phyloP scores from a whole-genome alignment of 2,113 vertebrate genomes.

The Ondatra zibethicus region DNA sequence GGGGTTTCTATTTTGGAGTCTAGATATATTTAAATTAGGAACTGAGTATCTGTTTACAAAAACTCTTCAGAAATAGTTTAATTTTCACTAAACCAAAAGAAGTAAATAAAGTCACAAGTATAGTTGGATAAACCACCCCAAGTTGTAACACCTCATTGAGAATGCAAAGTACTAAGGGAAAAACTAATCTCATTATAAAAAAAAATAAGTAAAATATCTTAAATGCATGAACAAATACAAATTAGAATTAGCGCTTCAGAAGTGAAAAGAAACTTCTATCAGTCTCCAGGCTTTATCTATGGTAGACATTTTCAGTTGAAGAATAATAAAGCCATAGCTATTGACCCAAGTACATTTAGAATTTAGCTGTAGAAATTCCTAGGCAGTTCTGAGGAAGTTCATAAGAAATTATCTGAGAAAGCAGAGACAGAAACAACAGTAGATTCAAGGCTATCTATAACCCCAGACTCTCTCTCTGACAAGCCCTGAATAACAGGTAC shows the following conservation, averaged over 20 bases:
- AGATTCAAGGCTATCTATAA: background rate
- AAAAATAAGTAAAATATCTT: background rate
- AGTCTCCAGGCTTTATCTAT: background rate
- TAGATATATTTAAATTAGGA: constrained; percentile 49
- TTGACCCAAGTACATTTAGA: constrained; percentile 2
- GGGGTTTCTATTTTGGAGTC: constrained; percentile 29
- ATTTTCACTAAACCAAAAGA: constrained; percentile 43
- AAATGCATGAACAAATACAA: background rate
- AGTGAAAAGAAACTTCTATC: background rate
- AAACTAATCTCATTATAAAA: background rate
- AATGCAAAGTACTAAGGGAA: background rate
- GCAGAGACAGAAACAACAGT: background rate
- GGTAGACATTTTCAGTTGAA: background rate
- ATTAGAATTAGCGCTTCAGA: background rate
- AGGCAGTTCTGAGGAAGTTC: background rate
- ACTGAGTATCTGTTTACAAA: background rate
- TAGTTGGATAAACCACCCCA: background rate
- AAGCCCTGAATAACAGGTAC: background rate
- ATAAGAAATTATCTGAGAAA: background rate
- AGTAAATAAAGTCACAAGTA: background rate
- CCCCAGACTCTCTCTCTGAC: background rate
- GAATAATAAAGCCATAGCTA: background rate
- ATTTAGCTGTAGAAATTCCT: background rate
- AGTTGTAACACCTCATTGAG: background rate
- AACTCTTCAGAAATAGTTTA: constrained; percentile 20